Evolutionary conservation across 2,113 vertebrate genomes (phyloP), one percentile per base, ranked within the genome.

Genomic region (Poecile atricapillus): DNA sequence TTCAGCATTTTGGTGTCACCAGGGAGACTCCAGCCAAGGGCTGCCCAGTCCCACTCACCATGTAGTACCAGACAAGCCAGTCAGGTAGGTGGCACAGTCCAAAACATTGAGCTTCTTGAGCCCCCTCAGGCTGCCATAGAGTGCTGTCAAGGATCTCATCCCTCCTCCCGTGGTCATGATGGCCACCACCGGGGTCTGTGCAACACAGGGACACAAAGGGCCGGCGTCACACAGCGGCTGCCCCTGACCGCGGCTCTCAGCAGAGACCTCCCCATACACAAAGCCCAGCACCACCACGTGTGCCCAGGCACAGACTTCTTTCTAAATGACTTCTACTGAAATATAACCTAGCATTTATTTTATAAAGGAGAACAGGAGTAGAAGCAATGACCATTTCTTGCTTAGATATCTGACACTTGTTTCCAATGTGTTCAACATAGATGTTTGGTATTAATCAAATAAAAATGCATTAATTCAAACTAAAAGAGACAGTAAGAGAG

Each of bases 101-200:
- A 99, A 77, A 75, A 99, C 37, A 49, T 86, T 81, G 65, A 98
- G 94, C 27, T 98, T 98, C 98, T 98, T 98, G 73, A 99, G 98
- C 1, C 97, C 98, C 59, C 53, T 97, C 90, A 99, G 92, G 82
- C 98, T 98, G 64, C 99, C 99, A 3, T 98, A 98, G 58, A 98
- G 89, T 3, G 98, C 94, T 0, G 98, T 98, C 98, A 99, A 97
- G 53, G 99, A 99, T 76, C 99, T 97, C 46, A 98, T 91, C 53
- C 99, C 98, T 35, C 99, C 98, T 12, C 99, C 99, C 0, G 98
- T 99, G 60, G 97, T 98, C 97, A 99, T 98, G 88, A 99, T 79
- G 41, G 99, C 98, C 81, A 99, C 96, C 19, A 97, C 96, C 0
- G 98, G 98, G 11, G 98, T 96, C 99, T 99, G 93, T 5, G 43